These are phyloP conservation scores for Neogobius melanostomus DNA, from an alignment of 2,113 vertebrate species.

Conservation along the genomic window DNA sequence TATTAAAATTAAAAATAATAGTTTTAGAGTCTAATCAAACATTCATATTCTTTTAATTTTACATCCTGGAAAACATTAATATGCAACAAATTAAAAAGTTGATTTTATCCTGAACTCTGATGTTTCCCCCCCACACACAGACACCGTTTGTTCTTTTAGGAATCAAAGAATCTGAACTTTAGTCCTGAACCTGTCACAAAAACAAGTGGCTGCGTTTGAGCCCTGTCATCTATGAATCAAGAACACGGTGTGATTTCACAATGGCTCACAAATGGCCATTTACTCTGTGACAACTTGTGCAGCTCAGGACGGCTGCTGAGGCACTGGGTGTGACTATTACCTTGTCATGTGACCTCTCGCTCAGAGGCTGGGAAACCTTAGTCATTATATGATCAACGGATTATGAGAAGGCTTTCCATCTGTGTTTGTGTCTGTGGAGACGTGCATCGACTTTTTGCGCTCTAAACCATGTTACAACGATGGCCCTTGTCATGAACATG, in stretches of 20 bases:
- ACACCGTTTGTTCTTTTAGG: slow-evolving; percentile 21
- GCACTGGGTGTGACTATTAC: slow-evolving; percentile 24
- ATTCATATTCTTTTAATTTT: too few species aligned
- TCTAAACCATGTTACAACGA: too few species aligned
- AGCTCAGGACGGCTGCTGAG: slow-evolving; percentile 15
- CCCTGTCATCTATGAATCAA: slow-evolving; percentile 48
- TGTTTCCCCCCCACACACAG: not conserved
- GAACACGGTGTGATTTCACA: slow-evolving; percentile 30
- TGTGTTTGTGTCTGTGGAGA: too few species aligned
- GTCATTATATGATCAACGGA: not conserved
- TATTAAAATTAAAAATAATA: too few species aligned
- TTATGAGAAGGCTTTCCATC: too few species aligned
- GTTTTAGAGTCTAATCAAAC: too few species aligned
- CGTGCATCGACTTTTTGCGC: too few species aligned
- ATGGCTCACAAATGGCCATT: slow-evolving; percentile 29
- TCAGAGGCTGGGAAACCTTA: slow-evolving; percentile 24
- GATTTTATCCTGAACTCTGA: slow-evolving; percentile 1
- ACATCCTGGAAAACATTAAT: too few species aligned
- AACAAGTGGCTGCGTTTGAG: slow-evolving; percentile 52
- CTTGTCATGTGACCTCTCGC: slow-evolving; percentile 15
- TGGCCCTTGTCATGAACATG: too few species aligned
- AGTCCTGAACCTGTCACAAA: slow-evolving; percentile 38
- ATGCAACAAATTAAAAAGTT: slow-evolving; percentile 19
- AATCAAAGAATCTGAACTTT: slow-evolving; percentile 18
- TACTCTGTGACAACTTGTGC: slow-evolving; percentile 30